Conservation (phyloP, 2,797 vertebrate genomes). For the Ctenosaura bakeri region DNA sequence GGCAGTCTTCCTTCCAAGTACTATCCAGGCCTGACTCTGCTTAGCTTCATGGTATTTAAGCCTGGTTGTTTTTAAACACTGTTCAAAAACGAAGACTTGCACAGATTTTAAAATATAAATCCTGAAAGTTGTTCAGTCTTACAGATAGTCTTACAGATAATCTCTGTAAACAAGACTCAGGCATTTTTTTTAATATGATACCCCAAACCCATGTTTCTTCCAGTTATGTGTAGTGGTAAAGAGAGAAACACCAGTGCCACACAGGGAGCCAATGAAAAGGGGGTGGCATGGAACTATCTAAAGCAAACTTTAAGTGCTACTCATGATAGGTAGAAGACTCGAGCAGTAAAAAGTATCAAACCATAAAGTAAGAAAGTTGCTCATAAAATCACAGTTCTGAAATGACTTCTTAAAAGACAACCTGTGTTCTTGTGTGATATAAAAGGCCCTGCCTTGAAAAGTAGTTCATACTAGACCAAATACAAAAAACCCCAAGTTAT, state of each 20-base stretch:
- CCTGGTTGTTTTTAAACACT: not conserved
- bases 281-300: too few species aligned
- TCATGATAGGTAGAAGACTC: not conserved
- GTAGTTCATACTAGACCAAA: not conserved
- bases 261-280: not conserved
- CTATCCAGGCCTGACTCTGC: too few species aligned
- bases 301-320: too few species aligned
- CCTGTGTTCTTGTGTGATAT: constrained; percentile 5
- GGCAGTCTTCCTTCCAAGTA: too few species aligned
- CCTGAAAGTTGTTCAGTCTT: too few species aligned
- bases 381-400: not conserved
- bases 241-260: not conserved
- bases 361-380: not conserved
- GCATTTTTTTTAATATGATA: not conserved
- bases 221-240: not conserved
- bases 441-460: constrained; percentile 1
- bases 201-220: not conserved
- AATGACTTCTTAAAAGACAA: not conserved
- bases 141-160: too few species aligned
- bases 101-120: not conserved
- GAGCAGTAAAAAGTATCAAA: not conserved
- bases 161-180: not conserved
- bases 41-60: too few species aligned
- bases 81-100: not conserved
- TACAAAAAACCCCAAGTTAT: not conserved